Percentiles rank a stretch among this genome's conserved stretches.
phyloP scores from a whole-genome alignment of 2,113 vertebrate species.

The Morone chrysops region DNA sequence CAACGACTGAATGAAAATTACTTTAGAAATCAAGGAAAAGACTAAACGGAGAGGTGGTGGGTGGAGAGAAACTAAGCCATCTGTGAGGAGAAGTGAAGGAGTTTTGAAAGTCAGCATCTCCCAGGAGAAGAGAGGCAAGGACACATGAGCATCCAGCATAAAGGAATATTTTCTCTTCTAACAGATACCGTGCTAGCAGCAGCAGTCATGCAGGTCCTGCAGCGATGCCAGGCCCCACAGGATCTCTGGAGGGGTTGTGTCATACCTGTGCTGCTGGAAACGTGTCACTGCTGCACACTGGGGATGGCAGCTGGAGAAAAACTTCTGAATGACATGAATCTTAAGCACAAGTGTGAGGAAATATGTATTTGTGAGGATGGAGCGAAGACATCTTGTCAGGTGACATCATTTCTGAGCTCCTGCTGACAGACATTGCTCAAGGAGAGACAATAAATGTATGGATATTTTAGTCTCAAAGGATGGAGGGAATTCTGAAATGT shows the following conservation, averaged over 20 bases:
- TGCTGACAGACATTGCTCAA: no score
- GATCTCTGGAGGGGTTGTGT: not conserved
- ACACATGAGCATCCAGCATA: not conserved
- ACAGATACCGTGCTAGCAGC: not conserved
- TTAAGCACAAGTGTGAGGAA: not conserved
- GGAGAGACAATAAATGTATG: no score
- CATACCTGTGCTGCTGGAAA: not conserved
- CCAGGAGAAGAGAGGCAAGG: not conserved
- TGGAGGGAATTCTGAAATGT: no score
- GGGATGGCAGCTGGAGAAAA: not conserved
- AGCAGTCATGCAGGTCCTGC: not conserved
- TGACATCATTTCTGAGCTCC: no score
- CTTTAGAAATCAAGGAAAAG: constrained; percentile 21
- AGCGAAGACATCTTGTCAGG: not conserved
- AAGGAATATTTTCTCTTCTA: constrained; percentile 1
- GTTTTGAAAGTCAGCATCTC: constrained; percentile 32
- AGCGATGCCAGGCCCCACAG: not conserved
- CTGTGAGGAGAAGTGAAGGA: constrained; percentile 21
- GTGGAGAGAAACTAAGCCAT: constrained; percentile 7
- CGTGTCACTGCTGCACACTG: not conserved
- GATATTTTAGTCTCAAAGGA: no score
- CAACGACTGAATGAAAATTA: constrained; percentile 32
- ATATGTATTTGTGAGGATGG: not conserved
- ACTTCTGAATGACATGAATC: not conserved
- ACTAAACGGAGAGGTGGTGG: not conserved